Percentiles rank a stretch among this genome's conserved stretches.
Conservation (phyloP, 2,888 invertebrate genomes). For the Acronicta psi region DNA sequence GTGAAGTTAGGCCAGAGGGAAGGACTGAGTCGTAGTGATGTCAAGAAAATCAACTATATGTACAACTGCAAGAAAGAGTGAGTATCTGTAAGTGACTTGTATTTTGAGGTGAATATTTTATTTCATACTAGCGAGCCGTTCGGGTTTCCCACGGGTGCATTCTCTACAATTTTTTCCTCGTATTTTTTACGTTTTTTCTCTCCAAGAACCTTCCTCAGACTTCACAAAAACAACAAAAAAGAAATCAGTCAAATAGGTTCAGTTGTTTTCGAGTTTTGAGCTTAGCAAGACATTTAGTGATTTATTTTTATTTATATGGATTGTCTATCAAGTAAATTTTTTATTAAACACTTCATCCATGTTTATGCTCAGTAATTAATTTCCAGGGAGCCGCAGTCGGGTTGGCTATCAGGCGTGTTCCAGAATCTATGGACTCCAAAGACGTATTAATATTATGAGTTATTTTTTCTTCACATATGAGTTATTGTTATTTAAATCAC, state of each 20-base stretch:
- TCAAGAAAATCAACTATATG: slow-evolving; percentile 93
- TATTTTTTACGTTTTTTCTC: no score
- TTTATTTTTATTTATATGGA: no score
- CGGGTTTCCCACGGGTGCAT: no score
- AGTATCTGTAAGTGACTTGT: slow-evolving; percentile 57
- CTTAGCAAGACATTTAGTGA: no score
- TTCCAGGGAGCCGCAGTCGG: slow-evolving; percentile 78
- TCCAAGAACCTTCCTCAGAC: no score
- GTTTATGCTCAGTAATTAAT: slow-evolving; percentile 18
- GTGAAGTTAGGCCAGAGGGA: slow-evolving; percentile 92
- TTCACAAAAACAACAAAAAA: no score
- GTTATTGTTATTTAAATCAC: slow-evolving; percentile 33
- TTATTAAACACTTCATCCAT: background rate
- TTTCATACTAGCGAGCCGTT: no score
- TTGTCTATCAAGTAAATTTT: background rate
- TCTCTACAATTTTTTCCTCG: no score
- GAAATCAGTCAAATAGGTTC: no score
- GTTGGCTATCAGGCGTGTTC: slow-evolving; percentile 77
- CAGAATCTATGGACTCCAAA: slow-evolving; percentile 57
- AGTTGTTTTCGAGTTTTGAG: no score
- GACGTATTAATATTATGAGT: slow-evolving; percentile 17
- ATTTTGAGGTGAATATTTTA: no score
- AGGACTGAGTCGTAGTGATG: slow-evolving; percentile 92
- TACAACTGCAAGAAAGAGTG: slow-evolving; percentile 91
- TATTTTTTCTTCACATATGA: no score